Base-by-base conservation (phyloP, 2,888 invertebrate species). In the Melinaea menophilus region DNA sequence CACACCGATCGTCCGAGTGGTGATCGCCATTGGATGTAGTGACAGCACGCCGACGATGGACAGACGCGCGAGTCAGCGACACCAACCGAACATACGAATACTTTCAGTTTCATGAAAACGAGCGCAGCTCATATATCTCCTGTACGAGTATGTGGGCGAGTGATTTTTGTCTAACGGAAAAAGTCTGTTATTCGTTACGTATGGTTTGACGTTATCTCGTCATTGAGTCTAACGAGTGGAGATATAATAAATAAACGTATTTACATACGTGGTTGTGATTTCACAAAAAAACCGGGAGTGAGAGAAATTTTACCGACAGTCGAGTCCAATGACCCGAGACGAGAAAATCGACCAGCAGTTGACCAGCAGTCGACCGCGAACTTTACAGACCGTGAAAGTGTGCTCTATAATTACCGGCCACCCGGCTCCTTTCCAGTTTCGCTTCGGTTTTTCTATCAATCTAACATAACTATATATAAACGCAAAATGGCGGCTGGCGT, bases 81-180 rank as follows among this genome's bases (percentile, higher is more conserved):
- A 88, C 79, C 79, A 80, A 82, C 89, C 88, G 85, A 89, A 90
- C 90, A 86, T 86, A 85, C 78, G 79, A 77, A 73, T 81, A 86
- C 90, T 90, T 88, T 90, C 88, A 81, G 85, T 90, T 90, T 90
- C 89, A 79, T 81, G 85, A 89, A 89, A 90, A 84, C 80, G 90
- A 90, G 88, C 90, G 88, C 83, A 69, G 78, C 80, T 77, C 79
- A 83, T 78, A 85, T 80, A 81, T 84, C 84, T 84, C 82, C 79
- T 78, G 76, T 76, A 22, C 22, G 22, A 22, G 22, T 22, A 75
- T 69, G 67, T 71, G 76, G 76, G 73, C 77, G 79, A 79, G 80
- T 81, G 79, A 85, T 85, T 88, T 88, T 86, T 72, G 82, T 85
- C 73, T 84, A 85, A 79, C 77, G 76, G 77, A 84, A 86, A 85